Evolutionary conservation across 2,113 vertebrate genomes (phyloP), one percentile per base, ranked within the genome.

Genomic region (Amphiprion ocellaris): DNA sequence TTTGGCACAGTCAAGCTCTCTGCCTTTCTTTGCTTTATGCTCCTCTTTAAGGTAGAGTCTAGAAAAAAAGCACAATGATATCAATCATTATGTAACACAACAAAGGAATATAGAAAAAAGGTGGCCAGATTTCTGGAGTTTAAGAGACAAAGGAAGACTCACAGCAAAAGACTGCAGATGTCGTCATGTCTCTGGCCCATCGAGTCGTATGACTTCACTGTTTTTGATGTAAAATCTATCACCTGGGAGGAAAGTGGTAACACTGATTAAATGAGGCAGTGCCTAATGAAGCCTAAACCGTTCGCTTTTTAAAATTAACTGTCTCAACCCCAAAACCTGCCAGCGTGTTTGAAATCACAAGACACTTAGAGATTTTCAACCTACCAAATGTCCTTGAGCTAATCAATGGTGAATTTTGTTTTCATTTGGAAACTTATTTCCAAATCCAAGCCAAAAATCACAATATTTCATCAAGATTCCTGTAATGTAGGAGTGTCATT

Each of bases 11-110:
- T 93, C 90, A n/a, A 98, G 84, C n/a, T 96, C 95, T 92, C 89
- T 80, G 8, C 94, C 95, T 88, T 96, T 97, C 91, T 96, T 98
- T 41, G 76, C 88, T 86, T 84, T 95, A 85, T 95, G 97, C 91
- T 99, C 97, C 67, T 99, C 96, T 85, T 95, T 95, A 66, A 99
- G 88, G 87, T 98, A 98, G 67, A 92, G 86, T 77, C 97, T 99
- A 72, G 53, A 81, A 70, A 76, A 85, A 6, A 44, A 63, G 68
- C 10, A 79, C 19, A 69, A 67, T 21, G 4, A 68, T 11, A 16
- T 1, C 2, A 39, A 26, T 70, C 1, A 56, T 16, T 10, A 10
- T 24, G 7, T 5, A 67, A 59, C 19, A 52, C 49, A 10, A 52
- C 4, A 64, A 19, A 52, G 1, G 0, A 30, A 47, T 19, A 8